Evolutionary conservation across 1,140 invertebrate genomes (phyloP).

Genomic region (Drepana arcuata): DNA sequence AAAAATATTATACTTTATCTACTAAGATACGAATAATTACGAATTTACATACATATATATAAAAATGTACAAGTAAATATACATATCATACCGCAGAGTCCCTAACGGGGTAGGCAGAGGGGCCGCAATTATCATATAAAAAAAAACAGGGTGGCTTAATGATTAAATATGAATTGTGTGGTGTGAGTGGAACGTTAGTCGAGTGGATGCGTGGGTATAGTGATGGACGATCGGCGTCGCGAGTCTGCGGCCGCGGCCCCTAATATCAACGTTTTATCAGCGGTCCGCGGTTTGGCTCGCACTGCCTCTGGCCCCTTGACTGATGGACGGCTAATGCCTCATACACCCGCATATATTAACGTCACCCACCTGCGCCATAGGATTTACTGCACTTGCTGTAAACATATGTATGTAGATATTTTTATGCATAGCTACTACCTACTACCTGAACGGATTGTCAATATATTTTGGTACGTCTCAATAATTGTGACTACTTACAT

Average conservation of each 20-base stretch:
- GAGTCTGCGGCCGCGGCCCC: conserved; percentile 32
- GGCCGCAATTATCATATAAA: not conserved
- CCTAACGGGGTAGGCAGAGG: conserved; percentile 14
- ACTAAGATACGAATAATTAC: too few relatives aligned
- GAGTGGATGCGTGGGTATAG: too few relatives aligned
- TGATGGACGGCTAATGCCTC: conserved; percentile 5
- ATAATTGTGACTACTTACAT: too few relatives aligned
- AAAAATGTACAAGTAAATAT: conserved; percentile 3
- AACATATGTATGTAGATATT: too few relatives aligned
- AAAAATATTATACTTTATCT: too few relatives aligned
- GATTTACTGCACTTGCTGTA: too few relatives aligned
- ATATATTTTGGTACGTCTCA: too few relatives aligned
- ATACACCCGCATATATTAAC: too few relatives aligned
- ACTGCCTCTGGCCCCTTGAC: conserved; percentile 1
- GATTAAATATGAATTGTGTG: not conserved
- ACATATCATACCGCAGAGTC: conserved; percentile 30
- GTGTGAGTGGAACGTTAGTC: conserved; percentile 2
- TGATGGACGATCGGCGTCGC: conserved; percentile 40
- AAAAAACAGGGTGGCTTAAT: not conserved
- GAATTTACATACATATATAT: too few relatives aligned
- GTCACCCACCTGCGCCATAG: too few relatives aligned
- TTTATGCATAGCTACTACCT: too few relatives aligned
- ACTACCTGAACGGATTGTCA: too few relatives aligned
- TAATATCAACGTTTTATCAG: conserved; percentile 65
- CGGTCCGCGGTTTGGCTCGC: conserved; percentile 23